Base-by-base conservation (phyloP, 1,140 invertebrate species). In the Drosophila virilis region DNA sequence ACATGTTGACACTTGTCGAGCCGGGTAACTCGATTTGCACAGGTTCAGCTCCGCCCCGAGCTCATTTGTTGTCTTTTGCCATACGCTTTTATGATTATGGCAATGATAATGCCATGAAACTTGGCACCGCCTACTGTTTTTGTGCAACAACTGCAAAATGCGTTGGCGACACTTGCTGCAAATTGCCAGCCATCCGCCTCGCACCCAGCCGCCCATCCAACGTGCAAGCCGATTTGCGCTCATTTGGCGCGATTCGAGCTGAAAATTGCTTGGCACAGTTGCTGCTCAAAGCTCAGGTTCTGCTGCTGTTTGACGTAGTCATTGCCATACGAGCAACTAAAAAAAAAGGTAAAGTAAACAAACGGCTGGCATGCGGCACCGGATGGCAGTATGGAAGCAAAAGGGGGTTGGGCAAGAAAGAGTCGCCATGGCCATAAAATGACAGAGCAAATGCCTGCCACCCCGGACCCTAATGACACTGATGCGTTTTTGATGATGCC, bases 401-500 rank as follows among this genome's bases (percentile, higher is more conserved):
- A 57, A 45, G 43, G 46, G 74, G 15, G 43, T 51, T 37, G 28
- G 69, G 32, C 50, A 51, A 54, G 43, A 70, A 62, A 59, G 78
- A 71, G 70, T 72, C 46, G 76, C 67, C 64, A 71, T 57, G 71
- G 51, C 72, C 79, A 88, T 86, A 76, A 83, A 86, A 86, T 86
- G 83, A 89, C 83, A 86, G 83, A 79, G 83, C 76, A 88, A 86
- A 78, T 78, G 79, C 69, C 69, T 43, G 55, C 38, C 33, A 59
- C 66, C 62, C 37, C 45, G 15, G 38, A 54, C 17, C 52, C 60
- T 81, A 88, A 86, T 86, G 79, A 89, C 84, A 70, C 81, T 86
- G 83, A 86, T 86, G 83, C 83, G 83, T 86, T 86, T 86, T 86
- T 86, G 83, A 86, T 86, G 83, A 86, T 86, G 83, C 84, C 78